These are phyloP conservation scores for Cynaeus angustus DNA, from an alignment of 2,888 invertebrate species.

Conservation along the genomic window DNA sequence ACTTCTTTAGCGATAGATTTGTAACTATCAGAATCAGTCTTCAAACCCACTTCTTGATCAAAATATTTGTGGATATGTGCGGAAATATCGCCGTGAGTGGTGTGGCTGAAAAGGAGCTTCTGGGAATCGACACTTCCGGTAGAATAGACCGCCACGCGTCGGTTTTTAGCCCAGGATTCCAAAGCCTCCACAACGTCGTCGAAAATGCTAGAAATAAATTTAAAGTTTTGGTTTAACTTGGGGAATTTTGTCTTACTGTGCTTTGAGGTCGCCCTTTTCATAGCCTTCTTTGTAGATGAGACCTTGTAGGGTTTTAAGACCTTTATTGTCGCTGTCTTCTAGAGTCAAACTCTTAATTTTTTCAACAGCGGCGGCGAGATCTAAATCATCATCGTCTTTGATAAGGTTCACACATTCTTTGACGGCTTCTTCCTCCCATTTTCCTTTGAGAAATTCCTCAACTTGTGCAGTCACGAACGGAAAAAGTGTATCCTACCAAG, in stretches of 20 bases:
- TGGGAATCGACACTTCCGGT: constrained; percentile 95
- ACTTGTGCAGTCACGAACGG: constrained; percentile 85
- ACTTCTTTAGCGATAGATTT: constrained; percentile 82
- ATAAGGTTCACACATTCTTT: constrained; percentile 80
- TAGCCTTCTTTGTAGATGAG: constrained; percentile 92
- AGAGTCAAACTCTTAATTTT: constrained; percentile 89
- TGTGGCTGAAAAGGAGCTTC: constrained; percentile 87
- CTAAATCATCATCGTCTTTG: constrained; percentile 70
- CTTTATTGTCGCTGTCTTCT: constrained; percentile 83
- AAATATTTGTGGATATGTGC: constrained; percentile 85
- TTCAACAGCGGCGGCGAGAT: constrained; percentile 76
- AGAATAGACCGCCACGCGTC: constrained; percentile 87
- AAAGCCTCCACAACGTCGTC: constrained; percentile 87
- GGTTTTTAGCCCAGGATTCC: constrained; percentile 79
- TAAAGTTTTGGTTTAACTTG: too few species aligned
- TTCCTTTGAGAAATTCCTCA: constrained; percentile 79
- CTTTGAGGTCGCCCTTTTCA: constrained; percentile 83
- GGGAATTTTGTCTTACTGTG: constrained; percentile 82
- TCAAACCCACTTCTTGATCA: constrained; percentile 89
- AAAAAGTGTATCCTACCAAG: constrained; percentile 82
- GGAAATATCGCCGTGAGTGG: constrained; percentile 84
- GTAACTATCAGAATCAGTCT: constrained; percentile 87
- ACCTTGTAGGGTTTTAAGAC: constrained; percentile 92
- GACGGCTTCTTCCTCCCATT: constrained; percentile 82
- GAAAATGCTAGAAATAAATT: constrained; percentile 80